A percentile compares a stretch with the other conserved stretches of the same genome.
Evolutionary conservation across 2,113 vertebrate genomes (phyloP).

Genomic region (Spizaetus ornatus): DNA sequence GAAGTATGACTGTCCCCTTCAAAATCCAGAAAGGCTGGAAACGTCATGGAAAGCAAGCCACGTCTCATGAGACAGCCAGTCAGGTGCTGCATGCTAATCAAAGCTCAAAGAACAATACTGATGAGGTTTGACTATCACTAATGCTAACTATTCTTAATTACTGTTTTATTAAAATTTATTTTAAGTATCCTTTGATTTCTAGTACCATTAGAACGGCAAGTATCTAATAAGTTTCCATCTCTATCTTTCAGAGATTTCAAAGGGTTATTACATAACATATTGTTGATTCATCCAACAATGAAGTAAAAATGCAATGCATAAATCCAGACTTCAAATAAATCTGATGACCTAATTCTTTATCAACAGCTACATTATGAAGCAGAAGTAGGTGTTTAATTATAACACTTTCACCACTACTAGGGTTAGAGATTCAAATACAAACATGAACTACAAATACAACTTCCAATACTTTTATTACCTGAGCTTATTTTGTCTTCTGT

Average conservation of each 20-base stretch:
- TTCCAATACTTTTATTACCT: neutral
- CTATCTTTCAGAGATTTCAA: conserved; percentile 27
- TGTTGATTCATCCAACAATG: neutral
- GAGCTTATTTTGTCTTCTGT: neutral
- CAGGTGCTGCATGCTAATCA: conserved; percentile 20
- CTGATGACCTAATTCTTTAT: conserved; percentile 23
- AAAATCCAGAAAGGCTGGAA: neutral
- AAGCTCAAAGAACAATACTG: conserved; percentile 13
- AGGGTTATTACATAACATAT: neutral
- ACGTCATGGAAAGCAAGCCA: neutral
- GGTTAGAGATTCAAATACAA: neutral
- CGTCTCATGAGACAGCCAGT: neutral
- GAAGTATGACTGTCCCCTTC: neutral
- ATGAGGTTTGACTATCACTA: neutral
- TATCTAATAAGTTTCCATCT: neutral
- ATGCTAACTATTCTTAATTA: neutral
- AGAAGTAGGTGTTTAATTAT: neutral
- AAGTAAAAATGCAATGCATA: neutral
- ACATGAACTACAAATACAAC: neutral
- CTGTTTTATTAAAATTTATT: neutral
- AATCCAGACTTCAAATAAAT: conserved; percentile 33
- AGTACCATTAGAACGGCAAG: neutral
- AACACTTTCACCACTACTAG: neutral
- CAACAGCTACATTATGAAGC: neutral
- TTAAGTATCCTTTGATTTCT: conserved; percentile 42